Base-by-base conservation (phyloP, 2,888 invertebrate species). In the Acrobasis suavella region DNA sequence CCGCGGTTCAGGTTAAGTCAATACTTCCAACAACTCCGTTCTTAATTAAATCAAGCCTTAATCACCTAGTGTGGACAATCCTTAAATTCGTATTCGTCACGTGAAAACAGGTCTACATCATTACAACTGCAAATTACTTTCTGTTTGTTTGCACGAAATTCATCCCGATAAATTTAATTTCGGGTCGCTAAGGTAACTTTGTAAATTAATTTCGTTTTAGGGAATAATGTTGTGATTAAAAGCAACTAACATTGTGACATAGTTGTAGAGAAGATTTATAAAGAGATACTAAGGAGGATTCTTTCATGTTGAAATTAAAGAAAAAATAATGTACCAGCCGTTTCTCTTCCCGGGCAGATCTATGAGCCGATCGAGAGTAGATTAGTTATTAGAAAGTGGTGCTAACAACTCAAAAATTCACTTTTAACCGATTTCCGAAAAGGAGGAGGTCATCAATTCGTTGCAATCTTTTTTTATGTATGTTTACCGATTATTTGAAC, bases 121-220 rank as follows among this genome's bases (percentile, higher is more conserved):
- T 46, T 46, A 46, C 46, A 46, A 46, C 14, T 46, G 46, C 12
- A 46, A 46, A 46, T 46, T 46, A 46, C 46, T 46, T 46, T 46
- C 46, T 12, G 14, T 46, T 14, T 46, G 46, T 46, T 42, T 42
- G 42, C 12, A 46, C 32, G 7, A 46, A 46, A 46, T 46, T n/a
- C 46, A 46, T 46, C 46, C 46, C 46, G n/a, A 46, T 46, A 14
- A 12, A 46, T 46, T 46, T n/a, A n/a, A 46, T 46, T 46, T 46
- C 46, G 46, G 46, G 46, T 46, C 7, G 46, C 32, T 32, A 32
- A 22, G 32, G 5, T 32, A 32, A 32, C 32, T 32, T 32, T 32
- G 7, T 32, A 32, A 46, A n/a, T 46, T 46, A 46, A 46, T 46
- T 46, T 46, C 14, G 46, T 46, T 46, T 46, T 46, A 46, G 32